A percentile compares a stretch with the other conserved stretches of the same genome.
Conservation (phyloP, 2,888 invertebrate genomes). For the Erannis defoliaria region DNA sequence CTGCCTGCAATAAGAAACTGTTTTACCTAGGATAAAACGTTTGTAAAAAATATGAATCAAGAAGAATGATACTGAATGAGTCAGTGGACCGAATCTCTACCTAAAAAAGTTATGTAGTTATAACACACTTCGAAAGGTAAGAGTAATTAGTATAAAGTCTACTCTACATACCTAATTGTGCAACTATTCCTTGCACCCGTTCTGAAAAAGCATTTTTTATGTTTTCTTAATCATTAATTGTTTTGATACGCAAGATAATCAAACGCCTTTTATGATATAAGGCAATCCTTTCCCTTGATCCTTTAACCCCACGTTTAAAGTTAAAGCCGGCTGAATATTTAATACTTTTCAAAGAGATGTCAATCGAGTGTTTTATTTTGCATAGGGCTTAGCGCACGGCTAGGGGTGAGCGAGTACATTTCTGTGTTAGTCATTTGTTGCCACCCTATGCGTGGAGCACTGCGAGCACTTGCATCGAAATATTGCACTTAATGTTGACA, state of each 20-base stretch:
- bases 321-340: slow-evolving; percentile 83
- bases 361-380: slow-evolving; percentile 86
- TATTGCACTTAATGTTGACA: slow-evolving; percentile 79
- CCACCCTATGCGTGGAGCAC: slow-evolving; percentile 50
- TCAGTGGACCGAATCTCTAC: no score
- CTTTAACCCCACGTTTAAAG: slow-evolving; percentile 81
- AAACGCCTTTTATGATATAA: slow-evolving; percentile 35
- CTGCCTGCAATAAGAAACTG: neutral
- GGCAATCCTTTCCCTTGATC: slow-evolving; percentile 77
- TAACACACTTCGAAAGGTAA: no score
- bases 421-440: slow-evolving; percentile 85
- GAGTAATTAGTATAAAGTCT: no score
- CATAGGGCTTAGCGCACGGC: slow-evolving; percentile 82
- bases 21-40: no score
- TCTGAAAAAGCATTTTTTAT: neutral
- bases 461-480: slow-evolving; percentile 46
- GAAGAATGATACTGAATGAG: no score
- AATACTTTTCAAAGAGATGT: slow-evolving; percentile 86
- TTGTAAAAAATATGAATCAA: neutral
- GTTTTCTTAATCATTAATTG: neutral
- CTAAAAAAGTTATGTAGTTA: no score
- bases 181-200: no score
- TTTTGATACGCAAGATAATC: slow-evolving; percentile 20
- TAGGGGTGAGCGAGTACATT: slow-evolving; percentile 84
- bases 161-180: no score